Evolutionary conservation across 1,140 invertebrate species (phyloP), one percentile per base, ranked within the genome.

Genomic region (Plutomurus gul): DNA sequence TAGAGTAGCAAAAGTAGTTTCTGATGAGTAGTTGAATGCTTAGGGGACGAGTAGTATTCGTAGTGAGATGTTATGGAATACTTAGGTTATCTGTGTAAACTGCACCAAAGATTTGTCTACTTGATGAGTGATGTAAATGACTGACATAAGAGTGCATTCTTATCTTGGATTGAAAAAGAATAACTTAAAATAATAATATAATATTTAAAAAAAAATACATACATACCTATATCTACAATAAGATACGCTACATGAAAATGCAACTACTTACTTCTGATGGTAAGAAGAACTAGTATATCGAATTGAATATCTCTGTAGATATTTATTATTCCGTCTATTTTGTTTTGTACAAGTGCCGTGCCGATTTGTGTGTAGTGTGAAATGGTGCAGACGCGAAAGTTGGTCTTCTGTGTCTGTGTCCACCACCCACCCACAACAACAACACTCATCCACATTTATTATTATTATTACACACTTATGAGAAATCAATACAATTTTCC

Each of bases 51-150:
- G n/a, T n/a, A n/a, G n/a, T n/a, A n/a, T n/a, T n/a, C 47, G 18
- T 51, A 22, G 47, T n/a, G 3, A 10, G 18, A 11, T 47, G 13
- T 22, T 25, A n/a, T 51, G 47, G 20, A 51, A 22, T 4, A n/a
- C 10, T 10, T 25, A 22, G 20, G 13, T 11, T 16, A 47, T n/a
- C 18, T 20, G 47, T 51, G 47, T 22, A 51, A 51, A 51, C 47
- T 51, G 47, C 47, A 51, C 47, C 47, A 51, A 51, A 51, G 47
- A 51, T 51, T 51, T 51, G 47, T 51, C 47, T 51, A 51, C 47
- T 51, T 51, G 47, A 51, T 51, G 47, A 51, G 47, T 51, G 47
- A 51, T 51, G 47, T 51, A 51, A 51, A 22, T 51, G 47, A 51
- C 47, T 51, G 47, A 51, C 20, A 51, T 51, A 51, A 51, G 47